These are phyloP conservation scores for Cyprinella venusta DNA, from an alignment of 2,797 vertebrate species.

Conservation along the genomic window DNA sequence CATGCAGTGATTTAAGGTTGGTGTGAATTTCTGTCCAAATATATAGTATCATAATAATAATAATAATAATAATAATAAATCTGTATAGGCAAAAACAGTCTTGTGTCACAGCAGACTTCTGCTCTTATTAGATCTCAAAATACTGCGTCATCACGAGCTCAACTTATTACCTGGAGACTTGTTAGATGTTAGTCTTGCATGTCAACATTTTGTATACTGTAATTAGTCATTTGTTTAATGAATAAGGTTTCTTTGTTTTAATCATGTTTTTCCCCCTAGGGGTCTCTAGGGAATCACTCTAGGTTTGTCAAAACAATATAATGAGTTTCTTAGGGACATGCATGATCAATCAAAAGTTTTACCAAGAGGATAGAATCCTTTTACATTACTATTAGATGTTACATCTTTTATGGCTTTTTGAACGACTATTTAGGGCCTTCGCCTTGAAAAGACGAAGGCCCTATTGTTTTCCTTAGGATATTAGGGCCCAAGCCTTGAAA, in stretches of 20 bases:
- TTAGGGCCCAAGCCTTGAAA: too few species aligned
- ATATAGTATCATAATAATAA: background rate
- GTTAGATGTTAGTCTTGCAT: conserved; percentile 42
- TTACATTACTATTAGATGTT: background rate
- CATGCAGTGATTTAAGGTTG: background rate
- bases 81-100: background rate
- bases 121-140: background rate
- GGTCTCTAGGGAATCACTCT: conserved; percentile 18
- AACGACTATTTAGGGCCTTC: too few species aligned
- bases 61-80: background rate
- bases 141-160: background rate
- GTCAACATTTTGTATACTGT: conserved; percentile 43
- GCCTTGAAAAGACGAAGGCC: too few species aligned
- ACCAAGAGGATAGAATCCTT: background rate
- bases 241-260: conserved; percentile 43
- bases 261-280: background rate
- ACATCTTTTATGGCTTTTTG: background rate
- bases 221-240: conserved; percentile 53
- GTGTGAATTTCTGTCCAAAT: background rate
- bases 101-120: background rate
- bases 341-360: background rate
- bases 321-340: conserved; percentile 40
- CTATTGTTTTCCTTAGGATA: too few species aligned
- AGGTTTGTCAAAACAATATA: conserved; percentile 39
- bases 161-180: conserved; percentile 38